These are phyloP conservation scores for Sylvietta virens DNA, from an alignment of 2,113 vertebrate genomes.

Conservation along the genomic window DNA sequence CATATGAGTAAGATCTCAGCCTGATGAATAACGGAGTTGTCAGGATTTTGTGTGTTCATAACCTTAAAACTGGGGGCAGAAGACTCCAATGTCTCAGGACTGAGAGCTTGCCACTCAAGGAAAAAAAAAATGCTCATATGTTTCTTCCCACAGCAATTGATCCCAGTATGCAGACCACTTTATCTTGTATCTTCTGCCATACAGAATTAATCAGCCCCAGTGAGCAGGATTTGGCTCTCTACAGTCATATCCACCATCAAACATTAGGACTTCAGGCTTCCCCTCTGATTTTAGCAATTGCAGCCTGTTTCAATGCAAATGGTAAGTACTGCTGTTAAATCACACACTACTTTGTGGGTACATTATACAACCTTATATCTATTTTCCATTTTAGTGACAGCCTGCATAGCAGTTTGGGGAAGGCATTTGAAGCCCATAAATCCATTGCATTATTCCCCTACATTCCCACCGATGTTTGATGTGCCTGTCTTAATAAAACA, in stretches of 20 bases:
- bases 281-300: background rate
- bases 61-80: slow-evolving; percentile 13
- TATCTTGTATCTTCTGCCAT: background rate
- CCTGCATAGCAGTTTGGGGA: background rate
- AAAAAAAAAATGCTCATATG: background rate
- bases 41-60: slow-evolving; percentile 12
- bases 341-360: background rate
- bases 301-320: slow-evolving; percentile 9
- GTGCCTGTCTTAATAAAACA: background rate
- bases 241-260: background rate
- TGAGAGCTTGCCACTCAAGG: background rate
- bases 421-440: background rate
- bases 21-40: background rate
- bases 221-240: background rate
- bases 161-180: background rate
- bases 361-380: background rate
- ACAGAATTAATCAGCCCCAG: background rate
- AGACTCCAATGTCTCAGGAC: background rate
- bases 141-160: background rate
- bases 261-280: background rate
- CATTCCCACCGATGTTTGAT: background rate
- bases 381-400: slow-evolving; percentile 17
- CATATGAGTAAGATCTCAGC: background rate
- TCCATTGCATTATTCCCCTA: background rate
- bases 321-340: background rate